Base-by-base conservation (phyloP, 2,888 invertebrate genomes). In the Drosophila siamana region DNA sequence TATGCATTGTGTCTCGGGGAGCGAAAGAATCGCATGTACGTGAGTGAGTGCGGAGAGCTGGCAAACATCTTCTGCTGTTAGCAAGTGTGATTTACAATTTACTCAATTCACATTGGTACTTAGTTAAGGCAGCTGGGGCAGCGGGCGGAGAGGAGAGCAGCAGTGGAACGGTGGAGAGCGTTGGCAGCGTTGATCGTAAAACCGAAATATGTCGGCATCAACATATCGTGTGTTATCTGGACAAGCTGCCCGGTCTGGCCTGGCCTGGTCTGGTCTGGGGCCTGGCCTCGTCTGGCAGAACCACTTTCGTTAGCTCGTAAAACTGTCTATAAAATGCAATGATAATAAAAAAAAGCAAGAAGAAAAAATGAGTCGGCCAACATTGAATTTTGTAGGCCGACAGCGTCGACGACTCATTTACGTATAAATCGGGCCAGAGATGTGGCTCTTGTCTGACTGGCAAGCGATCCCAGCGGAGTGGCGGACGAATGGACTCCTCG, bases 261-360 rank as follows among this genome's bases (percentile, higher is more conserved):
- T 22, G 33, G 52, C 19, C 33, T 7, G 28, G 44, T 4, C 22
- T 28, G 46, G 52, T 11, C 52, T 28, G 52, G 52, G 46, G 52
- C 9, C 52, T 28, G 52, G 52, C 52, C 56, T 51, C 43, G 64
- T 59, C 56, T 56, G 84, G 65, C 85, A 77, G 81, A 88, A 84
- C 89, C 89, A 85, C 89, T 85, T 85, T 85, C 89, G 89, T 84
- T 86, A 77, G 81, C 81, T 85, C 87, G 85, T 85, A 85, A 85
- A 88, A 81, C 76, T 81, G 85, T 86, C 85, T 80, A 88, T 88
- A 86, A 85, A 88, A 81, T 69, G 89, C 89, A 84, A 85, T 86
- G 87, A 88, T 88, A 85, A 85, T 85, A 85, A 85, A 88, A 33
- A n/a, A 33, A n/a, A 28, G 28, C 8, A 28, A 9, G 28, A 28